phyloP scores from a whole-genome alignment of 2,888 invertebrate species.

The Acleris sparsana region DNA sequence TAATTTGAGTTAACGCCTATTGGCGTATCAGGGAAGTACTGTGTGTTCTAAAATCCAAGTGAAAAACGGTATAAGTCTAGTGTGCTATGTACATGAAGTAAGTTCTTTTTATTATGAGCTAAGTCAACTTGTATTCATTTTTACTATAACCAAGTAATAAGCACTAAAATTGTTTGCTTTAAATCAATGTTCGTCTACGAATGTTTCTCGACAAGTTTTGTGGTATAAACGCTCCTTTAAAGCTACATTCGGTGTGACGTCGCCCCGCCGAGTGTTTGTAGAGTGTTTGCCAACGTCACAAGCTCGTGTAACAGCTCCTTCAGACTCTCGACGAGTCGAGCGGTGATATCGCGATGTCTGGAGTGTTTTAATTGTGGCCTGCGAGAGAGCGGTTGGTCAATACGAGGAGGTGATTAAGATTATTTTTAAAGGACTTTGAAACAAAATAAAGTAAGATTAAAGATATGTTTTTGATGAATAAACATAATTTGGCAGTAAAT shows the following conservation, averaged over 20 bases:
- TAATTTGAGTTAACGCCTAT: no score
- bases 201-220: no score
- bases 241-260: conserved; percentile 9
- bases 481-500: no score
- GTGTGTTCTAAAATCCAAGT: no score
- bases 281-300: conserved; percentile 35
- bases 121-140: no score
- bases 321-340: conserved; percentile 7
- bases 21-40: no score
- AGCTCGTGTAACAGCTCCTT: conserved; percentile 30
- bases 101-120: no score
- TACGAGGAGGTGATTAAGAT: not conserved
- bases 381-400: conserved; percentile 4
- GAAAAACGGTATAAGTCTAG: no score
- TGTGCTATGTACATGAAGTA: no score
- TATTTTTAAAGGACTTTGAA: not conserved
- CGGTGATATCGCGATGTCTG: conserved; percentile 7
- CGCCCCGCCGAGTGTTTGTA: conserved; percentile 1
- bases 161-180: no score
- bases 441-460: not conserved
- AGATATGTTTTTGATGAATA: not conserved
- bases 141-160: no score
- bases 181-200: no score
- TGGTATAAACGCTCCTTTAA: not conserved
- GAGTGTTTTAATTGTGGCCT: conserved; percentile 28